Base-by-base conservation (phyloP, 2,113 vertebrate species). In the Oncorhynchus keta region DNA sequence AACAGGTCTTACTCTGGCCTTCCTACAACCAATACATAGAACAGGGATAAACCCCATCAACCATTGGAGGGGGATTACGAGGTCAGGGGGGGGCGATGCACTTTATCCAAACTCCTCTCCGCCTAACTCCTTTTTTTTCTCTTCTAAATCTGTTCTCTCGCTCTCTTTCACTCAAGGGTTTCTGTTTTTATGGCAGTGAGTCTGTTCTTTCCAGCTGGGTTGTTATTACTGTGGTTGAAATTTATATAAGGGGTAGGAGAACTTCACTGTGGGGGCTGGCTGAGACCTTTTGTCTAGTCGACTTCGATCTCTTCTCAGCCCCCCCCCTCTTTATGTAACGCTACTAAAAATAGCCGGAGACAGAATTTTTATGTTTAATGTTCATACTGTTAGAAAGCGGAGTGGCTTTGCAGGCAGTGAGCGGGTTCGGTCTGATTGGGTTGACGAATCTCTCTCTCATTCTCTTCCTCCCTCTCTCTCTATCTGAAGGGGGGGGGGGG, bases 341-440 rank as follows among this genome's bases (percentile, higher is more conserved):
- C 1, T 55, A 61, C 82, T 88, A 87, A 88, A 91, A 91, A 89
- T 89, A 91, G 84, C 61, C 74, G 72, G 73, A 81, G 75, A 45
- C 39, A 45, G 51, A 39, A 28, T 55, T 65, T 85, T 68, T 71
- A 77, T 85, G 85, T 86, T 86, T 84, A 11, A 6, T 39, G 35
- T 39, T 39, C 9, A 9, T 22, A 14, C 7, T 24, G 51, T 55
- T 5, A 30, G 74, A 81, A 71, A 87, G 76, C 74, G 70, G 77
- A n/a, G 59, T 8, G 5, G 59, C n/a, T 11, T 62, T 7, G 59
- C 59, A 62, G n/a, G 59, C 59, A 62, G 7, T n/a, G 59, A 9
- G 20, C 9, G 7, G 20, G 59, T 20, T 7, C 9, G 39, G 9
- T 45, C 39, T 45, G 39, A 45, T 45, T 45, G 39, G 39, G 9